These are phyloP conservation scores for Phaonia tiefii DNA, from an alignment of 2,888 invertebrate species.

Conservation along the genomic window DNA sequence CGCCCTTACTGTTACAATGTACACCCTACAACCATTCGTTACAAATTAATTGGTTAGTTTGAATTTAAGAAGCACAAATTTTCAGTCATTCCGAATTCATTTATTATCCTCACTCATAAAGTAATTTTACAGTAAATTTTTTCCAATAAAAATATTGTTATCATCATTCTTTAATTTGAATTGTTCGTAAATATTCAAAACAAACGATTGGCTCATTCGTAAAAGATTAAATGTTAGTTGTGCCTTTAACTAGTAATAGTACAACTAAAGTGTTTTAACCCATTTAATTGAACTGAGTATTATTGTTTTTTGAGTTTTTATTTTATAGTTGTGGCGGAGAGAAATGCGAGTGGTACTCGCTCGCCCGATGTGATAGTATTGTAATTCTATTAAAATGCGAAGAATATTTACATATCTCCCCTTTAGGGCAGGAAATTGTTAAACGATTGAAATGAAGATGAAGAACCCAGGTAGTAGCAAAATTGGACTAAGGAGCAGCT, in stretches of 20 bases:
- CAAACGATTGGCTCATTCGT: neutral
- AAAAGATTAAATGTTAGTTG: constrained; percentile 30
- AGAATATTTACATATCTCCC: constrained; percentile 52
- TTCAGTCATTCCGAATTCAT: too few relatives aligned
- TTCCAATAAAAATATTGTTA: neutral
- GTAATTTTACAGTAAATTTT: too few relatives aligned
- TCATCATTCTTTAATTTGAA: neutral
- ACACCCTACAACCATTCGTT: too few relatives aligned
- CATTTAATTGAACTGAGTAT: constrained; percentile 39
- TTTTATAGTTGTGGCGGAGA: neutral
- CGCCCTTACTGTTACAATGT: too few relatives aligned
- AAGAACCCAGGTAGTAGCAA: constrained; percentile 1
- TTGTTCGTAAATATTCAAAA: constrained; percentile 26
- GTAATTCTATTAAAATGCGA: constrained; percentile 45
- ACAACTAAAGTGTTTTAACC: constrained; percentile 44
- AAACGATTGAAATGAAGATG: constrained; percentile 50
- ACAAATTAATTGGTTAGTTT: too few relatives aligned
- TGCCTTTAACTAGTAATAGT: constrained; percentile 7
- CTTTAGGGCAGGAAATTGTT: constrained; percentile 58
- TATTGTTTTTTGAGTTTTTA: constrained; percentile 1
- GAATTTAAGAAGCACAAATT: too few relatives aligned
- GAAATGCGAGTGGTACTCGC: neutral
- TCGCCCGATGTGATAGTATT: neutral
- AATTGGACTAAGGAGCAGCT: neutral
- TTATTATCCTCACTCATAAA: too few relatives aligned